These are phyloP conservation scores for Cylindroiulus punctatus DNA, from an alignment of 2,888 invertebrate species.

Conservation along the genomic window DNA sequence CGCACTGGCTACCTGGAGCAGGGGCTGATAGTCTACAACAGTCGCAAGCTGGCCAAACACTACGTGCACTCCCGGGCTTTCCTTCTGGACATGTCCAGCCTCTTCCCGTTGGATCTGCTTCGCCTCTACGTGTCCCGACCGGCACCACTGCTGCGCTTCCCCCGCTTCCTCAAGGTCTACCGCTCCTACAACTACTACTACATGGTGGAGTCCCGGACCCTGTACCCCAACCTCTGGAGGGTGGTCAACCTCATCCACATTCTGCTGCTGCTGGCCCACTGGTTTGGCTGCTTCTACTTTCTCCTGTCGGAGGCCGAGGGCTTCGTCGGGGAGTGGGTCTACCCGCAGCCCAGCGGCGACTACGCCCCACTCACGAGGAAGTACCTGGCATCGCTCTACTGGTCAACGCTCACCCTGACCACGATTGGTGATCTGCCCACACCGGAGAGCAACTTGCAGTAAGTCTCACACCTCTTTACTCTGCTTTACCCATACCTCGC, in stretches of 20 bases:
- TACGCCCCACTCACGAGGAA: slow-evolving; percentile 90
- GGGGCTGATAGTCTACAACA: slow-evolving; percentile 93
- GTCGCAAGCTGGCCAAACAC: slow-evolving; percentile 87
- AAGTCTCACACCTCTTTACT: slow-evolving; percentile 68
- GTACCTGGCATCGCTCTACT: slow-evolving; percentile 93
- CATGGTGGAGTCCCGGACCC: slow-evolving; percentile 94
- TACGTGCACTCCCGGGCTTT: slow-evolving; percentile 87
- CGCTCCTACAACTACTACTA: slow-evolving; percentile 92
- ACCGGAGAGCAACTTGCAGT: slow-evolving; percentile 96
- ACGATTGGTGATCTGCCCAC: slow-evolving; percentile 96
- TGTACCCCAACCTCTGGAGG: slow-evolving; percentile 95
- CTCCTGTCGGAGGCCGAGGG: slow-evolving; percentile 90
- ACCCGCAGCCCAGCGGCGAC: slow-evolving; percentile 72
- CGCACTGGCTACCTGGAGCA: slow-evolving; percentile 95
- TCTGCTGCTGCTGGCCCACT: slow-evolving; percentile 91
- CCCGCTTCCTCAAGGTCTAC: slow-evolving; percentile 71
- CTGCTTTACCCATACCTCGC: too few relatives aligned
- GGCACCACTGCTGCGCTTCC: slow-evolving; percentile 82
- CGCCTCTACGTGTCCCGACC: slow-evolving; percentile 80
- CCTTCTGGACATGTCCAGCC: slow-evolving; percentile 81
- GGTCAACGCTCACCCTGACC: slow-evolving; percentile 95
- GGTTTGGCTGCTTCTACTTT: slow-evolving; percentile 98
- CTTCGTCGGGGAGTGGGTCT: slow-evolving; percentile 72
- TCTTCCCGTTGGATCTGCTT: slow-evolving; percentile 86
- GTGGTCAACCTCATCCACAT: slow-evolving; percentile 95